These are phyloP conservation scores for Drosophila pallidifrons DNA, from an alignment of 1,140 invertebrate genomes.

Conservation along the genomic window DNA sequence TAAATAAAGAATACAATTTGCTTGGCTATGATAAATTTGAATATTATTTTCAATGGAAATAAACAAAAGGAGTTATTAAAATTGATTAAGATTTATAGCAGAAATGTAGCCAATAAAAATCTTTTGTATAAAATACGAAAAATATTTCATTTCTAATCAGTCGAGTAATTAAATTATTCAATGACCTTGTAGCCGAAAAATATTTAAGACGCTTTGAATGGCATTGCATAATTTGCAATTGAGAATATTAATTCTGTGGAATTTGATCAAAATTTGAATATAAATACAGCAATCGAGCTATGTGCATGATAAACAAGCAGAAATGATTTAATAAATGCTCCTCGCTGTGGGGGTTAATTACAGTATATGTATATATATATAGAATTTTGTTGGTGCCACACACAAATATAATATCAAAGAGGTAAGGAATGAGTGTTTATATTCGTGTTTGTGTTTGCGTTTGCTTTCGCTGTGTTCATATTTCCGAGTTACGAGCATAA, in stretches of 20 bases:
- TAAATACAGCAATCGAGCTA: neutral
- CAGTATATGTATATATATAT: neutral
- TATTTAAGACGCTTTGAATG: no score
- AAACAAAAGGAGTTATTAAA: no score
- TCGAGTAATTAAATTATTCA: no score
- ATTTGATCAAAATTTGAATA: neutral
- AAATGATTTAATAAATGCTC: neutral
- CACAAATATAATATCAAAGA: constrained; percentile 1
- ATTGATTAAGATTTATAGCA: no score
- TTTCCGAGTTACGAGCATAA: constrained; percentile 6
- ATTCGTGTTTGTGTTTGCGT: neutral
- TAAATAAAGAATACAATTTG: neutral
- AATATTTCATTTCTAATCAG: no score
- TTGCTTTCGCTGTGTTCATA: neutral
- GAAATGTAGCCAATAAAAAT: no score
- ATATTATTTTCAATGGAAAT: no score
- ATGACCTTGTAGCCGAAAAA: no score
- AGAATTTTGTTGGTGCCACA: neutral
- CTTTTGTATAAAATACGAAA: no score
- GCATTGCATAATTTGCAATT: neutral
- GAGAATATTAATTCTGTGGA: neutral
- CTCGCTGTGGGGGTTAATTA: neutral
- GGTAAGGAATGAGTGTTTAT: neutral
- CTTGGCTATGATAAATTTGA: no score
- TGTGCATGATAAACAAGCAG: neutral